Conservation (phyloP, 37 sponge, comb jelly and placozoan species). For the Amphimedon queenslandica region DNA sequence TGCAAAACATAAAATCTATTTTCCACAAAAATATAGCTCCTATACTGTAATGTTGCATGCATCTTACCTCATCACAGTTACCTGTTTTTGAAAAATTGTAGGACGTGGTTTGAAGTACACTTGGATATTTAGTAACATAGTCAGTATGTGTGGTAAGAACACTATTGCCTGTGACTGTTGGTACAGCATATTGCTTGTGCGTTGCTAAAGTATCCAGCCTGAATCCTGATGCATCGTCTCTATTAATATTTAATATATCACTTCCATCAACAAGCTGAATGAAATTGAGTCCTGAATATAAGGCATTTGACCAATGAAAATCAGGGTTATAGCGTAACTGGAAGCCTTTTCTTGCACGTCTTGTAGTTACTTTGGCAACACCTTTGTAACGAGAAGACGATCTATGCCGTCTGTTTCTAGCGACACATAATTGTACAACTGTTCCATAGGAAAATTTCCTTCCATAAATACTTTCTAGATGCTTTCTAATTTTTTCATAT, state of each 20-base stretch:
- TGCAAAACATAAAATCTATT: too few relatives aligned
- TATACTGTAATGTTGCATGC: too few relatives aligned
- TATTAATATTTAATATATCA: slow-evolving; percentile 30
- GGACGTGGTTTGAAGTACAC: too few relatives aligned
- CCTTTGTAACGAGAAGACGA: slow-evolving; percentile 26
- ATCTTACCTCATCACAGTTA: too few relatives aligned
- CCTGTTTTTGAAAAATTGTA: too few relatives aligned
- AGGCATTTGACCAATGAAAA: slow-evolving; percentile 18
- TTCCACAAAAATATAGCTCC: too few relatives aligned
- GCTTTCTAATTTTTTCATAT: slow-evolving; percentile 21
- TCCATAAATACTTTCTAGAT: slow-evolving; percentile 4
- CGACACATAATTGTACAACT: slow-evolving; percentile 39
- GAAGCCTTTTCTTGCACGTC: slow-evolving; percentile 36
- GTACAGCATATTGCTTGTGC: slow-evolving; percentile 17
- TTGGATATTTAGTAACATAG: slow-evolving; percentile 39
- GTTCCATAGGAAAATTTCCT: slow-evolving; percentile 35
- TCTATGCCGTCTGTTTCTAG: slow-evolving; percentile 29
- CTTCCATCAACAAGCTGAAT: slow-evolving; percentile 32
- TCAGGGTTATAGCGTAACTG: slow-evolving; percentile 33
- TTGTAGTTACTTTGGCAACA: slow-evolving; percentile 38
- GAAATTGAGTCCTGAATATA: slow-evolving; percentile 13
- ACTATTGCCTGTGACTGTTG: too few relatives aligned
- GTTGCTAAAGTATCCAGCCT: slow-evolving; percentile 44
- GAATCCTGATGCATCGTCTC: slow-evolving; percentile 60
- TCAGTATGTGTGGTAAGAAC: slow-evolving; percentile 40